These are phyloP conservation scores for Andrena bucephala DNA, from an alignment of 2,888 invertebrate genomes.

Conservation along the genomic window DNA sequence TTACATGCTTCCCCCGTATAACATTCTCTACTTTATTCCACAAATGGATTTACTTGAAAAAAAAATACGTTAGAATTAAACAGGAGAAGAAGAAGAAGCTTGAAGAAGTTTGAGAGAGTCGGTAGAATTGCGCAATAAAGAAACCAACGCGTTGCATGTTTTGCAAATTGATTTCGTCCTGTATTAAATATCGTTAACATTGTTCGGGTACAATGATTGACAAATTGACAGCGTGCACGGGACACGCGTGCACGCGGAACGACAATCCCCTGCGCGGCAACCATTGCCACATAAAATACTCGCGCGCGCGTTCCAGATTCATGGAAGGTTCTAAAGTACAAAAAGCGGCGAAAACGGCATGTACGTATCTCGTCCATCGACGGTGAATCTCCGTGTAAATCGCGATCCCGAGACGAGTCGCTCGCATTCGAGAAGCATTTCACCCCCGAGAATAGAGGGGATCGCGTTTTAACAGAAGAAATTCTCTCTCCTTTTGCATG, in stretches of 20 bases:
- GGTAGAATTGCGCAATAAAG: background rate
- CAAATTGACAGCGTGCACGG: slow-evolving; percentile 77
- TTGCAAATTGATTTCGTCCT: slow-evolving; percentile 76
- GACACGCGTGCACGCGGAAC: slow-evolving; percentile 63
- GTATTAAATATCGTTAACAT: slow-evolving; percentile 79
- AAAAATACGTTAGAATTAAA: too few species aligned
- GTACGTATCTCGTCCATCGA: background rate
- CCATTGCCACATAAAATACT: slow-evolving; percentile 28
- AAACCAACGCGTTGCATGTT: slow-evolving; percentile 14
- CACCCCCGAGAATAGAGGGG: background rate
- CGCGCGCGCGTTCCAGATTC: slow-evolving; percentile 18
- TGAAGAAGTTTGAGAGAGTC: too few species aligned
- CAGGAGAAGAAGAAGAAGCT: too few species aligned
- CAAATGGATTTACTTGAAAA: too few species aligned
- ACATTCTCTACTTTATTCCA: too few species aligned
- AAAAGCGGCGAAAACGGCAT: slow-evolving; percentile 32
- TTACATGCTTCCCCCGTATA: too few species aligned
- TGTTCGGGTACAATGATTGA: slow-evolving; percentile 76
- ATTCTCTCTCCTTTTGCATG: background rate
- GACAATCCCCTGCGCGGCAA: slow-evolving; percentile 43
- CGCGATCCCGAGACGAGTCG: background rate
- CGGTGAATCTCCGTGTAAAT: slow-evolving; percentile 11
- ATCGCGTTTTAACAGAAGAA: background rate
- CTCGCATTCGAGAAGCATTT: slow-evolving; percentile 8
- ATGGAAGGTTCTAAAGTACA: slow-evolving; percentile 32